Conservation (phyloP, 2,888 invertebrate genomes). For the Tolmerus cingulatus region DNA sequence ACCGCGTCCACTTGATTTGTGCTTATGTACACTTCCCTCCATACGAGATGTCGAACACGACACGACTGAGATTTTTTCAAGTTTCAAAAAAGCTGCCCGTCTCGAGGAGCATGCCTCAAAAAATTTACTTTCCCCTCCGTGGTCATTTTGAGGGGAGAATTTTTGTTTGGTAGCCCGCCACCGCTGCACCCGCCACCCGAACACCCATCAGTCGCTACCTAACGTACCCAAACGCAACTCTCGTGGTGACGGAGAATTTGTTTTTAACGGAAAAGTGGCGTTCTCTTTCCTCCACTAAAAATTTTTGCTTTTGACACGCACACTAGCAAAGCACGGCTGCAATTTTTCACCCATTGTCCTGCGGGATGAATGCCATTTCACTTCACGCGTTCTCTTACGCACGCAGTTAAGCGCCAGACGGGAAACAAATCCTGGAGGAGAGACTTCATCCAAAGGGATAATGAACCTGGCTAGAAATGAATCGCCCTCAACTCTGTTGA, state of each 20-base stretch:
- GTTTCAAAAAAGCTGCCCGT: not conserved
- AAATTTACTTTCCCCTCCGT: not conserved
- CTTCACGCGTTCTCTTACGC: not conserved
- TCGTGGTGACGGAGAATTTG: not conserved
- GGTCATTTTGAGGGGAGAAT: not conserved
- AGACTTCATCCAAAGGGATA: not conserved
- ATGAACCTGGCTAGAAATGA: not conserved
- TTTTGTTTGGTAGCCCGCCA: not conserved
- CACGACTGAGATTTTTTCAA: conserved; percentile 55
- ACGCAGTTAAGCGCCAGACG: not conserved
- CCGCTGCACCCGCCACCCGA: not conserved
- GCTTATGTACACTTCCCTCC: conserved; percentile 50
- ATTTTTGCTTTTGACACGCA: not conserved
- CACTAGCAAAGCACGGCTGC: not conserved
- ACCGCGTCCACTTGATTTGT: not conserved
- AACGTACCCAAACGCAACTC: not conserved
- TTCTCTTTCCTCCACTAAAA: not conserved
- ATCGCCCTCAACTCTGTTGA: not conserved
- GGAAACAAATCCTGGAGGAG: not conserved
- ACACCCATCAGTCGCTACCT: not conserved
- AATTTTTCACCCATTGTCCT: not conserved
- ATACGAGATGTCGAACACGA: conserved; percentile 58
- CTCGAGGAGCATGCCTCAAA: not conserved
- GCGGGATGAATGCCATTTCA: not conserved
- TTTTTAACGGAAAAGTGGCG: not conserved